Evolutionary conservation across 2,888 invertebrate species (phyloP).

Genomic region (Megamerina dolium): DNA sequence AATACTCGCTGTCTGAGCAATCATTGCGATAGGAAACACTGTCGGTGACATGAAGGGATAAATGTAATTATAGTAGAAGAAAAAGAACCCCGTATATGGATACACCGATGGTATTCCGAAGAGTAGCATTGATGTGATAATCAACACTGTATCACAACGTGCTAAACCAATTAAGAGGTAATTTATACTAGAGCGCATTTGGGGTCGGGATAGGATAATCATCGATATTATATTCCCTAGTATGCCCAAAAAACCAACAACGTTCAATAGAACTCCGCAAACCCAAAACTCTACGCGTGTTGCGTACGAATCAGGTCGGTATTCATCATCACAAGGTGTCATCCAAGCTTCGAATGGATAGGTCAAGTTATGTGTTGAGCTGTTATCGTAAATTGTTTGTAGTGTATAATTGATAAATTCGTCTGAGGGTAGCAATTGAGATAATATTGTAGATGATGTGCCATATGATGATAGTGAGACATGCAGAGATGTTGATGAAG

Average conservation of each 20-base stretch:
- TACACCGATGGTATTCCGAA: constrained; percentile 84
- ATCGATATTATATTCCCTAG: constrained; percentile 86
- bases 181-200: constrained; percentile 95
- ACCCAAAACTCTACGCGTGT: constrained; percentile 71
- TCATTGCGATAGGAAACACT: constrained; percentile 77
- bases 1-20: constrained; percentile 88
- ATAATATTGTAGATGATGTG: constrained; percentile 1
- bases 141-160: constrained; percentile 85
- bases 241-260: constrained; percentile 75
- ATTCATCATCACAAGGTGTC: constrained; percentile 33
- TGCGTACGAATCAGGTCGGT: constrained; percentile 32
- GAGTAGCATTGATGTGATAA: constrained; percentile 76
- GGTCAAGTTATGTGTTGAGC: constrained; percentile 13
- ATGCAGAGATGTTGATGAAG: constrained; percentile 1
- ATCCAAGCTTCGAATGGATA: constrained; percentile 6
- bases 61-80: constrained; percentile 70
- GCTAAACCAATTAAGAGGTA: constrained; percentile 90
- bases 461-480: not conserved
- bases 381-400: constrained; percentile 15
- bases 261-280: constrained; percentile 74
- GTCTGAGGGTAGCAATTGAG: not conserved
- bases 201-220: constrained; percentile 83
- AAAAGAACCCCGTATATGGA: constrained; percentile 71
- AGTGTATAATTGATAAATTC: constrained; percentile 10
- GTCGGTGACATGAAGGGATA: constrained; percentile 75